Evolutionary conservation across 2,888 invertebrate species (phyloP).

Genomic region (Apantesis nais): DNA sequence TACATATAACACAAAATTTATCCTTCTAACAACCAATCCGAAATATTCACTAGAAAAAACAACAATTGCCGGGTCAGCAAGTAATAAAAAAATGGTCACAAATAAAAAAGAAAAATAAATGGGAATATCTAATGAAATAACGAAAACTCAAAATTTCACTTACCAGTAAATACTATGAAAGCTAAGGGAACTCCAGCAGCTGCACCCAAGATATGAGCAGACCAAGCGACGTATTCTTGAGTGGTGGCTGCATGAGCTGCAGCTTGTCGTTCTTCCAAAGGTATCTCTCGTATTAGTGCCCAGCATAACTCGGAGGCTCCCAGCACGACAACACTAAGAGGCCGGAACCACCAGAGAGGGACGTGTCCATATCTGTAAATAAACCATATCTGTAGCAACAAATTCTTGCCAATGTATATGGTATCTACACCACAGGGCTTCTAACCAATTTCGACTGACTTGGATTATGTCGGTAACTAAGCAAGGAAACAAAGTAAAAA

Average conservation of each 20-base stretch:
- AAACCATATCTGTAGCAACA: not conserved
- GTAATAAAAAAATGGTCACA: not conserved
- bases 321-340: slow-evolving; percentile 87
- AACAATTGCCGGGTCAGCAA: too few relatives aligned
- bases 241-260: slow-evolving; percentile 41
- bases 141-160: slow-evolving; percentile 18
- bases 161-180: slow-evolving; percentile 84
- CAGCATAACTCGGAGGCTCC: slow-evolving; percentile 87
- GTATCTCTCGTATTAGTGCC: slow-evolving; percentile 59
- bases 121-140: too few relatives aligned
- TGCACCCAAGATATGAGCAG: slow-evolving; percentile 90
- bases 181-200: slow-evolving; percentile 88
- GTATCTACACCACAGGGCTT: not conserved
- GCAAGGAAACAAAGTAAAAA: too few relatives aligned
- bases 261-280: slow-evolving; percentile 28
- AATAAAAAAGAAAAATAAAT: not conserved
- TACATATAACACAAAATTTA: too few relatives aligned
- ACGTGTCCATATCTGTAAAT: slow-evolving; percentile 70
- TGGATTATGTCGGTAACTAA: too few relatives aligned
- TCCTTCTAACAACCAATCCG: too few relatives aligned
- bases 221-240: slow-evolving; percentile 86
- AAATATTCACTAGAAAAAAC: too few relatives aligned
- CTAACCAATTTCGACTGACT: not conserved
- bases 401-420: too few relatives aligned
- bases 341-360: slow-evolving; percentile 84